Evolutionary conservation across 2,797 vertebrate genomes (phyloP).

Genomic region (Mergus octosetaceus): DNA sequence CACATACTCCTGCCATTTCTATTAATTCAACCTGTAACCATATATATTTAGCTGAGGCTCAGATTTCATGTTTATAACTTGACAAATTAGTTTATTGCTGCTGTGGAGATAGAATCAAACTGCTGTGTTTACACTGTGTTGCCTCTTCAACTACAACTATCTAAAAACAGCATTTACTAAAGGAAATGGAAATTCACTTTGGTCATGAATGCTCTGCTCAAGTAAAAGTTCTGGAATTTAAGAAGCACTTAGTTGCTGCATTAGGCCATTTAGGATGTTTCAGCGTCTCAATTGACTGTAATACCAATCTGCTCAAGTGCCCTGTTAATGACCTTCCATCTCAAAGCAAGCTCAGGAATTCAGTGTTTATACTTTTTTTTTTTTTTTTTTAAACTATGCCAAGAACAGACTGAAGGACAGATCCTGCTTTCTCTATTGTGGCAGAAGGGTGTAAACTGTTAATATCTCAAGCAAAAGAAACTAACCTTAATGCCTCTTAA

Average conservation of each 20-base stretch:
- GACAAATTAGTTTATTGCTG: constrained; percentile 72
- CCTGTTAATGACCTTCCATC: constrained; percentile 88
- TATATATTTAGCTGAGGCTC: constrained; percentile 51
- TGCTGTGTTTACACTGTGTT: constrained; percentile 66
- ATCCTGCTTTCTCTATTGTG: constrained; percentile 73
- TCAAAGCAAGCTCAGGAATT: constrained; percentile 82
- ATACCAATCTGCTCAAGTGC: constrained; percentile 85
- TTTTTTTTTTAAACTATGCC: constrained; percentile 69
- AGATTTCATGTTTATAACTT: constrained; percentile 65
- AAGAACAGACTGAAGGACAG: constrained; percentile 79
- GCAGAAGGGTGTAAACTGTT: constrained; percentile 76
- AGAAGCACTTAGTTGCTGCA: constrained; percentile 89
- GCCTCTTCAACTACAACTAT: constrained; percentile 55
- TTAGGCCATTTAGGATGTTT: constrained; percentile 87
- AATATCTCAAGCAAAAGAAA: constrained; percentile 61
- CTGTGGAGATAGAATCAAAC: constrained; percentile 64
- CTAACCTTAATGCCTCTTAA: constrained; percentile 68
- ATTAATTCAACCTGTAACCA: constrained; percentile 53
- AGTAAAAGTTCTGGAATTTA: constrained; percentile 88
- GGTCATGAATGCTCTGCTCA: constrained; percentile 73
- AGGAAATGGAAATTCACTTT: constrained; percentile 80
- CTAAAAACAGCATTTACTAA: constrained; percentile 71
- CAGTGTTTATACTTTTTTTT: constrained; percentile 78
- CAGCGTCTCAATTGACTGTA: constrained; percentile 86
- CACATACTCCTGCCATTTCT: constrained; percentile 29